Evolutionary conservation across 2,797 vertebrate genomes (phyloP).

Genomic region (Galagoides demidoff): DNA sequence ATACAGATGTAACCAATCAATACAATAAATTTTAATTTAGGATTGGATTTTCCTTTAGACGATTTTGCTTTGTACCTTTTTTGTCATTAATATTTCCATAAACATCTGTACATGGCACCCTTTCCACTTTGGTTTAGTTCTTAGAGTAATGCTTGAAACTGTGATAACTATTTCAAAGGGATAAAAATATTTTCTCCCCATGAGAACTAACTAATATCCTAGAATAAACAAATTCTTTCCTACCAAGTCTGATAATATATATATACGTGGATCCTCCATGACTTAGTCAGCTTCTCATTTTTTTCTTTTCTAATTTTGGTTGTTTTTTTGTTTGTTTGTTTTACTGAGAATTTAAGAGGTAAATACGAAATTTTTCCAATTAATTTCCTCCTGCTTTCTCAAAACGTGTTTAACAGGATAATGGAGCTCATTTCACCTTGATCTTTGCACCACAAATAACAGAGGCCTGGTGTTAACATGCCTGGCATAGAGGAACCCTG

Average conservation of each 20-base stretch:
- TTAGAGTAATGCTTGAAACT: background rate
- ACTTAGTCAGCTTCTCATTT: background rate
- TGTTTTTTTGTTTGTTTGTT: background rate
- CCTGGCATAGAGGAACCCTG: background rate
- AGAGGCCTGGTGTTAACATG: background rate
- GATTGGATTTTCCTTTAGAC: background rate
- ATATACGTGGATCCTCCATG: background rate
- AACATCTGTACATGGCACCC: background rate
- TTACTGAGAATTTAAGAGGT: background rate
- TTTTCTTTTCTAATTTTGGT: background rate
- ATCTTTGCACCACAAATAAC: background rate
- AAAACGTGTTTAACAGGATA: background rate
- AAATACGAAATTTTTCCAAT: background rate
- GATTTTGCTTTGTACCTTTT: background rate
- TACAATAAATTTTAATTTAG: background rate
- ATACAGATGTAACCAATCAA: background rate
- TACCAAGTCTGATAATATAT: background rate
- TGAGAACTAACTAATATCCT: background rate
- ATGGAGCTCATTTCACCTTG: background rate
- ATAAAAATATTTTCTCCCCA: background rate
- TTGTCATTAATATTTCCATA: background rate
- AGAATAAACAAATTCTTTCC: background rate
- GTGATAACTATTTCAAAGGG: background rate
- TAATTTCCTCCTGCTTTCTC: background rate
- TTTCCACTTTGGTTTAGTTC: constrained; percentile 31